Conservation (phyloP, 1,140 invertebrate species). For the Oreohelix idahoensis region DNA sequence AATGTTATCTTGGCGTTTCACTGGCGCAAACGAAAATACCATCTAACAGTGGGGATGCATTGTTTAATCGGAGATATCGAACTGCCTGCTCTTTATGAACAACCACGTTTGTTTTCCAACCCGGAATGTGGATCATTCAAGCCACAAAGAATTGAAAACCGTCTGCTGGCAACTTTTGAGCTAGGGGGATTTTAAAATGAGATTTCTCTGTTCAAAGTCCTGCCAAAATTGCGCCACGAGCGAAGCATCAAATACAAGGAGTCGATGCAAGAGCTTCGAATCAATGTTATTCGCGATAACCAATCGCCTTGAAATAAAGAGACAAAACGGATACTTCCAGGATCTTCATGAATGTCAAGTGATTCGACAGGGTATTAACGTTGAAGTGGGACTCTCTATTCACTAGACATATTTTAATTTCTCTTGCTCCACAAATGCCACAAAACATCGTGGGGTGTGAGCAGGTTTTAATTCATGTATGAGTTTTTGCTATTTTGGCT, state of each 20-base stretch:
- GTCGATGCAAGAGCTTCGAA: background rate
- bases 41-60: background rate
- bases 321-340: background rate
- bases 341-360: background rate
- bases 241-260: background rate
- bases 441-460: too few relatives aligned
- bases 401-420: too few relatives aligned
- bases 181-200: conserved; percentile 2
- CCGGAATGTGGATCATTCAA: background rate
- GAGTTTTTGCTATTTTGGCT: too few relatives aligned
- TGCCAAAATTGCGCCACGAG: background rate
- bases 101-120: background rate
- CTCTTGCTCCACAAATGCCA: too few relatives aligned
- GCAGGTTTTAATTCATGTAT: too few relatives aligned
- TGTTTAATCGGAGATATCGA: background rate
- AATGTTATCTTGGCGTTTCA: background rate
- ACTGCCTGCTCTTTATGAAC: background rate
- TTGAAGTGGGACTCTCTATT: too few relatives aligned
- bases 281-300: background rate
- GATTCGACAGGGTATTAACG: background rate
- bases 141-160: background rate
- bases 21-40: background rate
- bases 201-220: background rate
- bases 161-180: background rate
- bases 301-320: background rate